Percentiles rank a stretch among this genome's conserved stretches.
Evolutionary conservation across 2,113 vertebrate genomes (phyloP).

Genomic region (Turnix velox): DNA sequence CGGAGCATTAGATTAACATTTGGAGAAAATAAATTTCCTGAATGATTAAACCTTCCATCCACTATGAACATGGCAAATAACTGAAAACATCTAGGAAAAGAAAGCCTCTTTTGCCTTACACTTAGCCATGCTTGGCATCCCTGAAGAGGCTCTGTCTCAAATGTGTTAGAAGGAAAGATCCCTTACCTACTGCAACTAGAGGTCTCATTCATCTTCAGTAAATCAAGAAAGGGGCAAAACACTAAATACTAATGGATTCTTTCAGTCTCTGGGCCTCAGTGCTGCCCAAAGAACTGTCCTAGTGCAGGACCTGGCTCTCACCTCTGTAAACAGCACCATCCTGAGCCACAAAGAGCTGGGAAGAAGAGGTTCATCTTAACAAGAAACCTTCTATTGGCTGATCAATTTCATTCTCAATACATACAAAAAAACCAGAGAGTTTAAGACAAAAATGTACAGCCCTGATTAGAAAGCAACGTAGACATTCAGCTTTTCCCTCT

Average conservation of each 20-base stretch:
- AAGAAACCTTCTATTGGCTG: neutral
- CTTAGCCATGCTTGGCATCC: neutral
- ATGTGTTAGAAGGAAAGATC: neutral
- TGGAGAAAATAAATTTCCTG: neutral
- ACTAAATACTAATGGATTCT: neutral
- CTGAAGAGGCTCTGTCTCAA: neutral
- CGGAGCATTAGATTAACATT: neutral
- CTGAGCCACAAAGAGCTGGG: neutral
- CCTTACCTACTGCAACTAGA: neutral
- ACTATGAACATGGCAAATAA: neutral
- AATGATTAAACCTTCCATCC: neutral
- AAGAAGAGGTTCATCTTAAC: neutral
- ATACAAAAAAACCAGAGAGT: neutral
- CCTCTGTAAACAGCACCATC: neutral
- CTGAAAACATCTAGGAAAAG: neutral
- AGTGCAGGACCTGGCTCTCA: neutral
- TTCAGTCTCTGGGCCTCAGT: neutral
- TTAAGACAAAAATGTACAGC: neutral
- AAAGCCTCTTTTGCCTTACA: neutral
- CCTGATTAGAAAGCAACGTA: neutral
- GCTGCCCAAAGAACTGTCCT: neutral
- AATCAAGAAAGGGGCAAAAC: neutral
- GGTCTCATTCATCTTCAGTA: neutral
- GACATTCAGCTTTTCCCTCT: neutral
- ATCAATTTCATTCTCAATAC: rapidly evolving